Percentiles rank a stretch among this genome's conserved stretches.
Evolutionary conservation across 2,888 invertebrate species (phyloP).

Genomic region (Melieria crassipennis): DNA sequence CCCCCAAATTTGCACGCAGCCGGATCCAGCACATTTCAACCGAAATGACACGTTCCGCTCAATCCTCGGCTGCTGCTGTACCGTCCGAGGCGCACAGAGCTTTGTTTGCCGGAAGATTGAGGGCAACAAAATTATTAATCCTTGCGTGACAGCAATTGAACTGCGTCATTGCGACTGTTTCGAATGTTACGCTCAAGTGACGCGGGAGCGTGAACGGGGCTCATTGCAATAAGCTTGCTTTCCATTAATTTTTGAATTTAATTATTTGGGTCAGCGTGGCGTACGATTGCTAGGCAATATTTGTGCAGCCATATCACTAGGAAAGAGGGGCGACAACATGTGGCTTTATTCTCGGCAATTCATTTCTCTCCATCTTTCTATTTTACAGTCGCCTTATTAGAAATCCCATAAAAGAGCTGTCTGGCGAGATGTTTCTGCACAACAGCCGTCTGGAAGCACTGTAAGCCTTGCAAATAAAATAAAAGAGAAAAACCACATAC

Average conservation of each 20-base stretch:
- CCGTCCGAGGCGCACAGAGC: neutral
- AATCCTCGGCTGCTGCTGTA: slow-evolving; percentile 11
- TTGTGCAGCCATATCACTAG: neutral
- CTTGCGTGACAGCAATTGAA: no score
- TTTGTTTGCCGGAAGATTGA: neutral
- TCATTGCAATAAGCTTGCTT: neutral
- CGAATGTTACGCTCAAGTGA: neutral
- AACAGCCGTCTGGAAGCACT: slow-evolving; percentile 66
- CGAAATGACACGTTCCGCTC: slow-evolving; percentile 37
- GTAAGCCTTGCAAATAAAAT: slow-evolving; percentile 62
- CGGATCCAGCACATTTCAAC: slow-evolving; percentile 17
- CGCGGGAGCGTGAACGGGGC: neutral
- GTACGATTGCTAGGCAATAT: neutral
- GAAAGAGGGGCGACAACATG: neutral
- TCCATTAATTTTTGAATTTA: slow-evolving; percentile 1
- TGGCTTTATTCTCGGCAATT: neutral
- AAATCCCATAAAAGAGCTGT: slow-evolving; percentile 66
- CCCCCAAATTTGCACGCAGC: slow-evolving; percentile 5
- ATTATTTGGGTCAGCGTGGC: slow-evolving; percentile 9
- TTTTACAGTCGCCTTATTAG: slow-evolving; percentile 66
- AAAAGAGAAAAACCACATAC: no score
- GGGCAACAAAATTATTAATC: no score
- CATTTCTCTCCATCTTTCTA: slow-evolving; percentile 16
- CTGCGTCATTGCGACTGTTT: neutral
- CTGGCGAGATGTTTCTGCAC: slow-evolving; percentile 64